Evolutionary conservation across 2,888 invertebrate genomes (phyloP), one percentile per base, ranked within the genome.

Genomic region (Poecilus cupreus): DNA sequence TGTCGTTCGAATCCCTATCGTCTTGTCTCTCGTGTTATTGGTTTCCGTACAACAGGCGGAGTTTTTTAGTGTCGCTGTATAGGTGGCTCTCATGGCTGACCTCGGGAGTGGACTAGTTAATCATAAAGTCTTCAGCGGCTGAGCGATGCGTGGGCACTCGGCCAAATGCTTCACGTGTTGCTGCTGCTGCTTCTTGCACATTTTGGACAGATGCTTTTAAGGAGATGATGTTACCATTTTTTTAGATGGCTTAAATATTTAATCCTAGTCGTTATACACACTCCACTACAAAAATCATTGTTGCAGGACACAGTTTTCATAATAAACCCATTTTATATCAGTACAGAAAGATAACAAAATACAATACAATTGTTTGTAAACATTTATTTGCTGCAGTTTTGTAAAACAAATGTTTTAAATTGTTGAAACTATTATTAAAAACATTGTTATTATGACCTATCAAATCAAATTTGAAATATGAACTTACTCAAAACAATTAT

Each of bases 121-220:
- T 75, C 75, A 75, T 75, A 75, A 49, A 75, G 26, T 75, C 75
- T 51, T 75, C 75, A 75, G 75, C 16, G 32, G 51, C 6, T 51
- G 64, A 68, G 64, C 24, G 75, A 68, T 68, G 51, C 20, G 13
- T 75, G 75, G 75, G 75, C 75, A 75, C 13, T 11, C 6, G 26
- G 75, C 75, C 75, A 75, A 75, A 51, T 75, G 75, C 8, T 18
- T 68, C 64, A 68, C 37, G 64, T 68, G 64, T 68, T 68, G 64
- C 64, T 68, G 16, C 16, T 16, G 26, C 13, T 24, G 32, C 22
- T 22, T 68, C 64, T 68, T 68, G 64, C 64, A 68, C 64, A 68
- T 68, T 68, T 68, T 37, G 64, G 37, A 68, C 64, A 68, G 64
- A 68, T 68, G 64, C 64, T 68, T 68, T 68, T 68, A 68, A 68